Percentiles rank a stretch among this genome's conserved stretches.
phyloP scores from a whole-genome alignment of 1,140 invertebrate species.

The Eumaeus atala region DNA sequence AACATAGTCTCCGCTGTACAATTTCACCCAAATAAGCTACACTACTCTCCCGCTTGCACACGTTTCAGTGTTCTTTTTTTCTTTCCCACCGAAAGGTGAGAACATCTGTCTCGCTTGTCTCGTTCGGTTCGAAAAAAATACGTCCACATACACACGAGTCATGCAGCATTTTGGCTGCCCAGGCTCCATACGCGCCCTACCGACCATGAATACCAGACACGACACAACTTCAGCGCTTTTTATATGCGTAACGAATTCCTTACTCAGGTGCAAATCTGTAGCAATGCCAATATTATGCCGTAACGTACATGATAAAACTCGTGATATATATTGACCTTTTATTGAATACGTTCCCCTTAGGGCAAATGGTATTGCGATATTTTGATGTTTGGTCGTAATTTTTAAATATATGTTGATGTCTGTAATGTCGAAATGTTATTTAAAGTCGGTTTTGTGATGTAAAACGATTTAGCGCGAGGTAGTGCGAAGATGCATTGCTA shows the following conservation, averaged over 20 bases:
- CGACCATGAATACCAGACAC: slow-evolving; percentile 19
- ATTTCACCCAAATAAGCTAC: too few species aligned
- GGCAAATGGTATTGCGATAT: neutral
- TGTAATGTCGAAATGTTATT: neutral
- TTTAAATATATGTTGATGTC: too few species aligned
- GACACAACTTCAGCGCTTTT: slow-evolving; percentile 16
- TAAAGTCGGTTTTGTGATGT: too few species aligned
- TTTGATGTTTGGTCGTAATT: neutral
- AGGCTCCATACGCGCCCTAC: slow-evolving; percentile 9
- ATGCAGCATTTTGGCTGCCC: slow-evolving; percentile 19
- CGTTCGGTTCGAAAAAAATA: neutral
- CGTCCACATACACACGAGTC: neutral
- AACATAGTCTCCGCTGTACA: neutral
- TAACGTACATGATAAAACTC: neutral
- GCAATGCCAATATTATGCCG: too few species aligned
- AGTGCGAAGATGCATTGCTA: too few species aligned
- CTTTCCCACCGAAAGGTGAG: neutral
- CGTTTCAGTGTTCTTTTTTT: too few species aligned
- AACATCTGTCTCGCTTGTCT: neutral
- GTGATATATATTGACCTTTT: neutral
- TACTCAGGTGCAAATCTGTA: slow-evolving; percentile 22
- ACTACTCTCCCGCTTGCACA: too few species aligned
- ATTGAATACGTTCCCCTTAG: neutral
- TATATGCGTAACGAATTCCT: slow-evolving; percentile 18
- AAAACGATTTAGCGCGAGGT: too few species aligned